Base-by-base conservation (phyloP, 2,888 invertebrate species). In the Epinotia brunnichana region DNA sequence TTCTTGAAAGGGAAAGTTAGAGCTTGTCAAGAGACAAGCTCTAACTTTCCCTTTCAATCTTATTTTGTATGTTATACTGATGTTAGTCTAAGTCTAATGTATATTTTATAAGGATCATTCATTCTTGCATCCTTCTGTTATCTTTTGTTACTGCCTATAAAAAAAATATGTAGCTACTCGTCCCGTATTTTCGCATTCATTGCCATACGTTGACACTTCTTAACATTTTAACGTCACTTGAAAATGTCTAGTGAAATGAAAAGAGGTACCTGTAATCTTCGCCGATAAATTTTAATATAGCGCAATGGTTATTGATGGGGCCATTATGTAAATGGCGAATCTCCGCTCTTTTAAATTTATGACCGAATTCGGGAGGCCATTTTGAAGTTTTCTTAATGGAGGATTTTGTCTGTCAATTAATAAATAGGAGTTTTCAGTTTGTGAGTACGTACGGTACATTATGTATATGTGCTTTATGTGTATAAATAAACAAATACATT, bases 291-390 rank as follows among this genome's bases (percentile, higher is more conserved):
- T 86, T 83, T 79, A 83, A 83, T 84, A 81, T 77, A 81, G 76
- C 79, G 76, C 82, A 83, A 86, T 85, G 77, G 82, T 85, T 83
- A 87, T 84, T 81, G 82, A 86, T 85, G 85, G 80, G 51, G 53
- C 78, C 79, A 77, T 85, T 85, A 86, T 82, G 83, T 73, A 81
- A 82, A 80, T 77, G 78, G 76, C 29, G 72, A 75, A 72, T 71
- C 74, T 76, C 70, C 41, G 61, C 69, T 57, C 63, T 59, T 56
- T 66, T 66, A 57, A 66, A 74, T 66, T 73, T 67, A 73, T 61
- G 57, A 29, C 56, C 63, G 57, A 69, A 69, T 69, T 63, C 73
- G 53, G 54, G 51, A 35, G 53, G 62, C 69, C 61, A 61, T 68
- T 60, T 67, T 72, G 44, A 72, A 67, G 61, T 67, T 60, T 39